phyloP scores from a whole-genome alignment of 2,113 vertebrate genomes.

The Oriolus oriolus region DNA sequence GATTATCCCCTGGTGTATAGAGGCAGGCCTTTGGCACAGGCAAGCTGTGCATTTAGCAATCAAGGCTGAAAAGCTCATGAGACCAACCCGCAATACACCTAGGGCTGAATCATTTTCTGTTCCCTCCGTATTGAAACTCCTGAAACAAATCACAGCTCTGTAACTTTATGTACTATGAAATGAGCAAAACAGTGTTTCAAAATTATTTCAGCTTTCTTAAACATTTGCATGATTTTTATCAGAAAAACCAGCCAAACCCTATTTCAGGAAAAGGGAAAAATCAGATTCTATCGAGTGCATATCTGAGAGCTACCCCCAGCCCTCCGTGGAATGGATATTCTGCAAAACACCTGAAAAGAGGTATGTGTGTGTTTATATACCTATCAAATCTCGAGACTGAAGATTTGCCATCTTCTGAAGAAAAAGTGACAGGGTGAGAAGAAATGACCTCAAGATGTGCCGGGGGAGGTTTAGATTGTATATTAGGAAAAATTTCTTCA shows the following conservation, averaged over 20 bases:
- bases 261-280: slow-evolving; percentile 62
- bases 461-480: accelerated
- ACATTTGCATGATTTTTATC: not conserved
- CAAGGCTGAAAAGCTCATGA: not conserved
- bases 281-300: slow-evolving; percentile 60
- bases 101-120: not conserved
- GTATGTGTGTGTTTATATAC: slow-evolving; percentile 27
- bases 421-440: not conserved
- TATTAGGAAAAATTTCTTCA: not conserved
- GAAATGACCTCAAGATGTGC: not conserved
- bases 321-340: slow-evolving; percentile 74
- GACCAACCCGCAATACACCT: not conserved
- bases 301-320: slow-evolving; percentile 76
- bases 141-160: not conserved
- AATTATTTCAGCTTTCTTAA: not conserved
- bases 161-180: not conserved
- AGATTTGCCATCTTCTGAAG: not conserved
- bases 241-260: slow-evolving; percentile 70
- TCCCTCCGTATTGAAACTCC: not conserved
- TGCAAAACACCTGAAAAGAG: slow-evolving; percentile 59
- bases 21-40: not conserved
- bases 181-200: not conserved
- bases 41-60: not conserved
- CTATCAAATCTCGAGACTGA: not conserved
- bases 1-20: not conserved